Percentiles rank a stretch among this genome's conserved stretches.
These are phyloP conservation scores for Rousettus leschenaultii DNA, from an alignment of 2,113 vertebrate genomes.

Conservation along the genomic window DNA sequence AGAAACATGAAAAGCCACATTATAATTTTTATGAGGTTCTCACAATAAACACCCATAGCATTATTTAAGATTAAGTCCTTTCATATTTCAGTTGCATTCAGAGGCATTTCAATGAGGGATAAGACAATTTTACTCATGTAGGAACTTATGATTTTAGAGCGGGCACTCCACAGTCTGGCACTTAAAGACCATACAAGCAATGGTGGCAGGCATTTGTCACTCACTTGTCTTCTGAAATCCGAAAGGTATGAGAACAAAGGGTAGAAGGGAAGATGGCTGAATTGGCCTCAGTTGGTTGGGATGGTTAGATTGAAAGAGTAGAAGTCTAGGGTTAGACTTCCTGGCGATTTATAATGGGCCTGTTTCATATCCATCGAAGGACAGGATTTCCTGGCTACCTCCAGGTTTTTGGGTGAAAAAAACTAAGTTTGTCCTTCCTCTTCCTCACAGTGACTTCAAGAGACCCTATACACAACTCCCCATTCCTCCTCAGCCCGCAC, in stretches of 20 bases:
- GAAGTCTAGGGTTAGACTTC: background rate
- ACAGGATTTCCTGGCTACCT: background rate
- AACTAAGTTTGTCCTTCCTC: background rate
- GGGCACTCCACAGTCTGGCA: background rate
- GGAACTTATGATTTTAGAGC: background rate
- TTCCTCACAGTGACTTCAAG: background rate
- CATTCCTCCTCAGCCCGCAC: background rate
- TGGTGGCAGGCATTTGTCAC: background rate
- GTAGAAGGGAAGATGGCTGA: background rate
- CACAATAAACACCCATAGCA: background rate
- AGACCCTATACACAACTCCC: background rate
- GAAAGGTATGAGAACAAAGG: background rate
- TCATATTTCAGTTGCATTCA: background rate
- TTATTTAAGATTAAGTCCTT: background rate
- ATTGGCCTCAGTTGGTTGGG: background rate
- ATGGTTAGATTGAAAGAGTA: background rate
- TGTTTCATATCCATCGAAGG: background rate
- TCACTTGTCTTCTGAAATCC: background rate
- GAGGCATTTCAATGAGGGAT: background rate
- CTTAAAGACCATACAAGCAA: background rate
- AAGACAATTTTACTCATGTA: background rate
- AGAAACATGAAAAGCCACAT: conserved; percentile 15
- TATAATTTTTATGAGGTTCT: background rate
- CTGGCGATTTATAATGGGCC: background rate
- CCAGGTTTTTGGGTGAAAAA: background rate